phyloP scores from a whole-genome alignment of 1,140 invertebrate genomes.

The Streblospio benedicti region DNA sequence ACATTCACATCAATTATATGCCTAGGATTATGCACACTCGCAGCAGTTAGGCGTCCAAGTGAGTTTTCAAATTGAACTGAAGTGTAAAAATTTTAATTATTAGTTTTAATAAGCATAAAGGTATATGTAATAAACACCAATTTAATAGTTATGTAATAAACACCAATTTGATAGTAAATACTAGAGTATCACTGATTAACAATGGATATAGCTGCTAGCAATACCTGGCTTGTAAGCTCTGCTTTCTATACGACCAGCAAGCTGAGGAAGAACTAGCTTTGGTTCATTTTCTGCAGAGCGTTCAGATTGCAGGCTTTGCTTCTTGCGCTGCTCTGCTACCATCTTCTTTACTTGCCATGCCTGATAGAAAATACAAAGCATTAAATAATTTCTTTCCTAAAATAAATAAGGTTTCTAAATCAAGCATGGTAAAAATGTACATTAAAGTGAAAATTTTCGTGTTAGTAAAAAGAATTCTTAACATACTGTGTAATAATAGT shows the following conservation, averaged over 20 bases:
- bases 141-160: background rate
- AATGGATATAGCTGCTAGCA: background rate
- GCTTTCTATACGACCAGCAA: slow-evolving; percentile 39
- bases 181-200: background rate
- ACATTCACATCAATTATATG: slow-evolving; percentile 80
- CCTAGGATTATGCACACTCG: slow-evolving; percentile 68
- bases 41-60: slow-evolving; percentile 63
- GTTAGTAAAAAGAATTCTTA: background rate
- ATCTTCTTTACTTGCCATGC: slow-evolving; percentile 25
- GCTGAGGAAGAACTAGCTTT: slow-evolving; percentile 40
- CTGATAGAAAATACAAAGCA: background rate
- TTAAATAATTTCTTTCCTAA: slow-evolving; percentile 4
- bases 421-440: slow-evolving; percentile 4
- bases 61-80: slow-evolving; percentile 85
- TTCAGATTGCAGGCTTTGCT: slow-evolving; percentile 8
- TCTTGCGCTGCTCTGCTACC: slow-evolving; percentile 30
- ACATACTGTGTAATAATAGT: slow-evolving; percentile 51
- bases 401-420: background rate
- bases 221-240: slow-evolving; percentile 41
- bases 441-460: background rate
- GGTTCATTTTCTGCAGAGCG: slow-evolving; percentile 2
- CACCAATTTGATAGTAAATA: background rate
- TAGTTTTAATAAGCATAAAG: background rate
- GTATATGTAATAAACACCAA: background rate
- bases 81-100: background rate